Base-by-base conservation (phyloP, 2,797 vertebrate genomes). In the Gymnothorax javanicus region DNA sequence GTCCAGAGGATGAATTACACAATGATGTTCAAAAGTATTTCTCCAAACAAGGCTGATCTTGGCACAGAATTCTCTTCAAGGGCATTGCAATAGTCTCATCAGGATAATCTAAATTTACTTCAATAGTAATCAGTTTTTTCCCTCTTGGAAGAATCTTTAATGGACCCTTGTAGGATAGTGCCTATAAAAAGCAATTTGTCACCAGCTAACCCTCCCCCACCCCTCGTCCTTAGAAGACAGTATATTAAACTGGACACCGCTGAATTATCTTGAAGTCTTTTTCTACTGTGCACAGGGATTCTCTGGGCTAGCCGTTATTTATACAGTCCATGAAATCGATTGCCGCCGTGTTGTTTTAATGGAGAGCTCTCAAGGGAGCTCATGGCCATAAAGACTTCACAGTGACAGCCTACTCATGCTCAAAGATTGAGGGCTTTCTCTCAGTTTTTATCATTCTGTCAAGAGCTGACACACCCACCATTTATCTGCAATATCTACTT, bases 271-370 rank as follows among this genome's bases (percentile, higher is more conserved):
- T n/a, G 23, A 25, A 43, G 33, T 43, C 33, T 43, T 43, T 43
- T 90, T 90, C 87, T 87, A 62, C 87, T 83, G 33, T 86, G 87
- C 87, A 91, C 91, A 87, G 89, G 91, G 89, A 88, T 86, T 91
- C 88, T 83, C 90, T 90, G 84, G 85, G 91, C 92, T 88, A 87
- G 87, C 87, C 83, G 92, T 92, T 67, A 91, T 95, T 96, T 96
- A 96, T 94, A 91, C 83, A 25, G 89, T 89, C 89, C 90, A 90
- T 96, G 96, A 96, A 90, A 96, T 96, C 94, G 95, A 96, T 95
- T 92, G 89, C 89, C 91, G 92, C 89, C 85, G 86, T 87, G 79
- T 90, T 94, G 90, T 91, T 91, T 90, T 95, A 95, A 95, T 94
- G 86, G 90, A 95, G 87, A 91, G 93, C 90, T 90, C 95, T 92